Percentiles rank a stretch among this genome's conserved stretches.
Conservation (phyloP, 2,797 vertebrate species). For the Fistularia tabacaria region DNA sequence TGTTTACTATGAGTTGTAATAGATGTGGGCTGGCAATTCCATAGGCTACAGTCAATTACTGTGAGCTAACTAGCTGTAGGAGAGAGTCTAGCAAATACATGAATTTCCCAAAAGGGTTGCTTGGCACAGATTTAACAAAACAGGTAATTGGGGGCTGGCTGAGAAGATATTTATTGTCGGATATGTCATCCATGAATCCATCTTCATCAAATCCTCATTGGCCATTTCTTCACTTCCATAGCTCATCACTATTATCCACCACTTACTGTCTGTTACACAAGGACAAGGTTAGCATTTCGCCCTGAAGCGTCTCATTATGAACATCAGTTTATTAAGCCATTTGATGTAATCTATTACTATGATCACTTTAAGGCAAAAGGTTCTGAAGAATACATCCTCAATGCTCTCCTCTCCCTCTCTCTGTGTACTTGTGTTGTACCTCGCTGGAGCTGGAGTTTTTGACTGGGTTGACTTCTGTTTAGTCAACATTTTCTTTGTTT, state of each 20-base stretch:
- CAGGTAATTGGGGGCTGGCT: no score
- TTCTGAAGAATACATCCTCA: not conserved
- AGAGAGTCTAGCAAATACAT: no score
- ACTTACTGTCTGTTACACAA: constrained; percentile 28
- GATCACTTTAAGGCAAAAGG: no score
- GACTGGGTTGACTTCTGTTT: constrained; percentile 36
- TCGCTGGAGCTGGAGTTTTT: constrained; percentile 38
- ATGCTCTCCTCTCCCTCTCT: constrained; percentile 25
- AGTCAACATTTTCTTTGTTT: constrained; percentile 37
- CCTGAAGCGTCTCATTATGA: constrained; percentile 33
- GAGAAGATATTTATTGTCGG: no score
- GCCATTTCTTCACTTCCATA: not conserved
- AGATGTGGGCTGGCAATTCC: no score
- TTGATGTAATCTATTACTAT: constrained; percentile 7
- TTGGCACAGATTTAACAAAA: no score
- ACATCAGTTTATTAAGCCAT: constrained; percentile 9
- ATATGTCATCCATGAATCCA: not conserved
- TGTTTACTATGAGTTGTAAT: no score
- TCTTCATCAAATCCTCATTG: not conserved
- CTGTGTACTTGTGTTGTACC: constrained; percentile 30
- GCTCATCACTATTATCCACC: constrained; percentile 10
- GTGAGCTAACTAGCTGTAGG: no score
- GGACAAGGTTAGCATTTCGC: constrained; percentile 82
- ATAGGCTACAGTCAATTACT: no score
- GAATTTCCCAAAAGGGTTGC: no score